Evolutionary conservation across 2,888 invertebrate species (phyloP), one percentile per base, ranked within the genome.

Genomic region (Iselma pallidipennis): DNA sequence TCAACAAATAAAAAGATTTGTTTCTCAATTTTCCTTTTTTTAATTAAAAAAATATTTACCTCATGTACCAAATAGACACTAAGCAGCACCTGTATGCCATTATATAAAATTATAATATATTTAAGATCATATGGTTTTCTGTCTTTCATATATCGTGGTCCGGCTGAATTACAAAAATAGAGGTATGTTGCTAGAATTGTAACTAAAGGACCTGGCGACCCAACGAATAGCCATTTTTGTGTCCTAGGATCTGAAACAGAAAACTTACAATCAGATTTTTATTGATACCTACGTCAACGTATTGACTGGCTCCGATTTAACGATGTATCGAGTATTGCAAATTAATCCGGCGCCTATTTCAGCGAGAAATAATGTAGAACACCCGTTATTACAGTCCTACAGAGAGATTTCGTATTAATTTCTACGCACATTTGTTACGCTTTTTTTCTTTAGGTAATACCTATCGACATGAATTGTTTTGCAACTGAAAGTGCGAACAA

Each of bases 141-240:
- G 78, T 94, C 87, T 69, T 89, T 88, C 97, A 98, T 98, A 72
- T 91, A 89, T 62, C 86, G 85, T 0, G 96, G 96, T 0, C 96
- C 96, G 86, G 91, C 89, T 69, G 86, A 88, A 12, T 88, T 74
- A 0, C 91, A 88, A 78, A 92, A 91, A 79, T 89, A 90, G 37
- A 91, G 81, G 75, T 92, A 93, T 42, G 88, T 81, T 14, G 83
- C 83, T 61, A 92, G 76, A 53, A 92, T 89, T 54, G 86, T 85
- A 21, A 89, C 74, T 6, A 61, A 29, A 0, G 91, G 91, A 19
- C 89, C 76, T 0, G 92, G 92, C 29, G 89, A 88, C 25, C 83
- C 82, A 76, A 93, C 89, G 56, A 93, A 83, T 74, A 91, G 90
- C 89, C 89, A 89, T 65, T 87, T 82, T 71, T 85, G 87, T 63